Evolutionary conservation across 2,113 vertebrate species (phyloP).

Genomic region (Puntigrus tetrazona): DNA sequence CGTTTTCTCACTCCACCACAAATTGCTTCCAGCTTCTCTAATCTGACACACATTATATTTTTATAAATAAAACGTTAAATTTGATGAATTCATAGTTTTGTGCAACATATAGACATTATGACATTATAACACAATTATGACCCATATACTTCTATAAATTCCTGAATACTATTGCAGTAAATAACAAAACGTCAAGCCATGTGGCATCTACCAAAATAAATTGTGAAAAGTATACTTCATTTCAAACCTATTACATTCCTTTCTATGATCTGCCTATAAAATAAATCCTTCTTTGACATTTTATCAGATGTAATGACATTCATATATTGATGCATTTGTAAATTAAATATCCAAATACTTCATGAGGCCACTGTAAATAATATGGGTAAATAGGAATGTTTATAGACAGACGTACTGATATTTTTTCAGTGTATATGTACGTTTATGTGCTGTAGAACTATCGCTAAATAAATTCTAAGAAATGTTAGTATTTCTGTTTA

Average conservation of each 20-base stretch:
- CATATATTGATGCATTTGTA: not conserved
- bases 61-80: not conserved
- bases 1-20: not conserved
- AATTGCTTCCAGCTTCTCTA: not conserved
- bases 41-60: not conserved
- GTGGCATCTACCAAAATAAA: not conserved
- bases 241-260: not conserved
- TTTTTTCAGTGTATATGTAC: not conserved
- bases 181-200: not conserved
- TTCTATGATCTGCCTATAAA: not conserved
- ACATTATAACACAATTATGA: not conserved
- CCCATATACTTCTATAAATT: not conserved
- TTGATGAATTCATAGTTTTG: not conserved
- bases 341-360: not conserved
- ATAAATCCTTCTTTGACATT: not conserved
- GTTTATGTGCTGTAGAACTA: not conserved
- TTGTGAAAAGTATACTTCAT: not conserved
- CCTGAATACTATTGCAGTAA: not conserved
- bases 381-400: not conserved
- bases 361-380: not conserved
- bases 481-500: not conserved
- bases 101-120: not conserved
- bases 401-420: not conserved
- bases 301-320: not conserved
- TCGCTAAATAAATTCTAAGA: not conserved